phyloP scores from a whole-genome alignment of 2,797 vertebrate genomes.

The Coranthus polyacanthus region DNA sequence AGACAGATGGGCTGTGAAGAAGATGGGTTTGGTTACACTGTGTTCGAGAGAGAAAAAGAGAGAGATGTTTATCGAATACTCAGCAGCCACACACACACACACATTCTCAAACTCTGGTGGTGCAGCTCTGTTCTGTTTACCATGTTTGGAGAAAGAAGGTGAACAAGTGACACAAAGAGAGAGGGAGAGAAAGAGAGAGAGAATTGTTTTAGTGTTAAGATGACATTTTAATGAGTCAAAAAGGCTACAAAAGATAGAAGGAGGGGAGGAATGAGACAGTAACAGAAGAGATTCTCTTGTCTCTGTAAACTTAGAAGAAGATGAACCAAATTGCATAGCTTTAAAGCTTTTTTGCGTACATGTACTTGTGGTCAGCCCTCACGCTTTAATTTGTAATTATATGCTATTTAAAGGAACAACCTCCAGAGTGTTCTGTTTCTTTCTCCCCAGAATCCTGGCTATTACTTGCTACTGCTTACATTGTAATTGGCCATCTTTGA shows the following conservation, averaged over 20 bases:
- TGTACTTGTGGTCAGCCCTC: conserved; percentile 3
- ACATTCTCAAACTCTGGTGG: conserved; percentile 41
- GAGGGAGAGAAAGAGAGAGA: conserved; percentile 24
- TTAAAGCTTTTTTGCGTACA: not conserved
- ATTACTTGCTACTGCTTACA: not conserved
- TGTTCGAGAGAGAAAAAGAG: conserved; percentile 48
- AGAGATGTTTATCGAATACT: conserved; percentile 71
- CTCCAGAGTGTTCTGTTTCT: conserved; percentile 4
- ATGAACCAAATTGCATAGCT: not conserved
- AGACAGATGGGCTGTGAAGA: conserved; percentile 69
- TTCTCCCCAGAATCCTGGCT: no score
- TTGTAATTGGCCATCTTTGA: conserved; percentile 27
- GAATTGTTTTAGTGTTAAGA: conserved; percentile 44
- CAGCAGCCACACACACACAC: conserved; percentile 35
- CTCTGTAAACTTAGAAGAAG: conserved; percentile 23
- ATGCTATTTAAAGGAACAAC: not conserved
- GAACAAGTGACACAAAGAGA: conserved; percentile 56
- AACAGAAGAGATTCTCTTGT: not conserved
- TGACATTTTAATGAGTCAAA: conserved; percentile 69
- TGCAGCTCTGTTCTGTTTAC: conserved; percentile 66
- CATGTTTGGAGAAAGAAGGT: conserved; percentile 80
- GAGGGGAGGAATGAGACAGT: not conserved
- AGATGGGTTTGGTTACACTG: conserved; percentile 62
- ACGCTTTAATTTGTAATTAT: conserved; percentile 8
- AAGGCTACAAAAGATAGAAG: conserved; percentile 26